Percentiles rank a stretch among this genome's conserved stretches.
phyloP scores from a whole-genome alignment of 2,113 vertebrate genomes.

The Enhydra lutris region DNA sequence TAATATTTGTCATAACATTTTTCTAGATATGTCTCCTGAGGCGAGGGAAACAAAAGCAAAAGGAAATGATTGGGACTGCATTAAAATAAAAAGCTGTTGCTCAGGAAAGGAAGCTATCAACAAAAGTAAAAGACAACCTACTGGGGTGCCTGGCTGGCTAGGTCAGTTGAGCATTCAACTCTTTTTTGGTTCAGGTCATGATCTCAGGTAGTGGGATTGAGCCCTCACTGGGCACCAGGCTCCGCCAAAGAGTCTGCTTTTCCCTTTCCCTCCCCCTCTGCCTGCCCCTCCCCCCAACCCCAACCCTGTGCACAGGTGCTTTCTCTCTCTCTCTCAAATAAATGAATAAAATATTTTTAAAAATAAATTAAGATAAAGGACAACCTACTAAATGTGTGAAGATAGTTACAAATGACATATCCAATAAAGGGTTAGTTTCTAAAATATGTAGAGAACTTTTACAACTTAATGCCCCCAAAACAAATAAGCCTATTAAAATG shows the following conservation, averaged over 20 bases:
- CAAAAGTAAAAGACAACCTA: background rate
- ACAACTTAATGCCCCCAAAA: background rate
- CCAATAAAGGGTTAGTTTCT: background rate
- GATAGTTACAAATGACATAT: background rate
- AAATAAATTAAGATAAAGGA: background rate
- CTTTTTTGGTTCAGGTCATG: no score
- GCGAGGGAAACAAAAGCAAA: background rate
- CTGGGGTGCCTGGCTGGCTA: no score
- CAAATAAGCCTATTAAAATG: background rate
- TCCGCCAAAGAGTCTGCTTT: no score
- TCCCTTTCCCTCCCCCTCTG: no score
- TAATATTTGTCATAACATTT: background rate
- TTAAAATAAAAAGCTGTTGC: background rate
- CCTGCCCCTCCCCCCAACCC: no score
- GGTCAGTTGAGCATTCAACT: no score
- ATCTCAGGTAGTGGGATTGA: no score
- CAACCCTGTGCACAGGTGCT: no score
- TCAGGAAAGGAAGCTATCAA: background rate
- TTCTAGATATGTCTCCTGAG: background rate
- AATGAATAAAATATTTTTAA: no score
- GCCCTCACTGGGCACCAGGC: no score
- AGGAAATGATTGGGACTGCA: background rate
- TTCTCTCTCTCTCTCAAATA: no score
- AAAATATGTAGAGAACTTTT: background rate
- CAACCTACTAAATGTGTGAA: background rate